Conservation (phyloP, 1,140 invertebrate genomes). For the Penaeus vannamei region DNA sequence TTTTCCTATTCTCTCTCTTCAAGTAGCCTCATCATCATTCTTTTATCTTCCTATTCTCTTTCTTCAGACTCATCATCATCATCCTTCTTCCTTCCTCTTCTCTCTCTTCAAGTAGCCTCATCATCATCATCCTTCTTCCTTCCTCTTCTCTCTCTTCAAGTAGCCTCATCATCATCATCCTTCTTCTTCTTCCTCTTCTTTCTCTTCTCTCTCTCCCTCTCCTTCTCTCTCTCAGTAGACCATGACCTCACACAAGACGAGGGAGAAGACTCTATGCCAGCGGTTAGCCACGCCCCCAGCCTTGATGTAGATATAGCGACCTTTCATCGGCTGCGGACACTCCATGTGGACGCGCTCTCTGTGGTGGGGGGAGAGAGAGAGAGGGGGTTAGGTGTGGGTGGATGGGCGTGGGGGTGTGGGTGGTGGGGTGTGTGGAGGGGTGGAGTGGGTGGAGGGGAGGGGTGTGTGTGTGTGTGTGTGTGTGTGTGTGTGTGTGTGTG, state of each 20-base stretch:
- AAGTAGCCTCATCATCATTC: too few relatives aligned
- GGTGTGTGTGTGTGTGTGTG: neutral
- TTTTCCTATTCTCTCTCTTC: too few relatives aligned
- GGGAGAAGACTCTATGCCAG: constrained; percentile 75
- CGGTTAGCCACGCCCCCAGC: constrained; percentile 75
- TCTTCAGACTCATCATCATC: too few relatives aligned
- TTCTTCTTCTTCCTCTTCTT: too few relatives aligned
- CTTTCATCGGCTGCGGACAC: constrained; percentile 73
- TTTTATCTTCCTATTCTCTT: too few relatives aligned
- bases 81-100: too few relatives aligned
- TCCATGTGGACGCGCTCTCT: constrained; percentile 73
- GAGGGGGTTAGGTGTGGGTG: neutral
- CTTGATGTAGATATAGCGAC: constrained; percentile 76
- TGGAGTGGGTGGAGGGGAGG: neutral
- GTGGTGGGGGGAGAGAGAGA: neutral
- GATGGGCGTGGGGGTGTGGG: neutral
- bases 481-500: neutral
- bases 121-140: too few relatives aligned
- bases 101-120: too few relatives aligned
- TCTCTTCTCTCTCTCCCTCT: neutral
- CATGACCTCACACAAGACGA: constrained; percentile 76
- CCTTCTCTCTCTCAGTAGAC: constrained; percentile 71
- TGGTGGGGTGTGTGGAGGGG: too few relatives aligned
- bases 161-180: too few relatives aligned
- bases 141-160: too few relatives aligned